Conservation (phyloP, 2,888 invertebrate species). For the Mesopsocus fuscifrons region DNA sequence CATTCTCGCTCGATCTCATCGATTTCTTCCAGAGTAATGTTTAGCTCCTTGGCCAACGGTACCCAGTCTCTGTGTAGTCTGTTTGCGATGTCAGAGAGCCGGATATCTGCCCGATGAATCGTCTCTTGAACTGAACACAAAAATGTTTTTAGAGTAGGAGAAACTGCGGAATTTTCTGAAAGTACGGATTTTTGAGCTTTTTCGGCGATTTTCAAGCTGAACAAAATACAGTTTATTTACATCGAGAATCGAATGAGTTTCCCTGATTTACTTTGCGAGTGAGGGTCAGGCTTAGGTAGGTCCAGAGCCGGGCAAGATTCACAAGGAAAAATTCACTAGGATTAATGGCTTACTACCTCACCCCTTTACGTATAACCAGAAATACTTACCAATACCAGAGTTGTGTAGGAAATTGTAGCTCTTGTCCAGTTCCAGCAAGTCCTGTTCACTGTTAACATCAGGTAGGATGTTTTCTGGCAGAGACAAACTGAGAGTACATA, state of each 20-base stretch:
- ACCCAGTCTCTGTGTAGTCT: conserved; percentile 52
- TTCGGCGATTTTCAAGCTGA: background rate
- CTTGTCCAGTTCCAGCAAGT: conserved; percentile 16
- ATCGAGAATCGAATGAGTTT: background rate
- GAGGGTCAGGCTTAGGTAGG: too few relatives aligned
- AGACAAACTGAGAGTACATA: conserved; percentile 91
- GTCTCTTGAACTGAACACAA: conserved; percentile 21
- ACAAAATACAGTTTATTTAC: background rate
- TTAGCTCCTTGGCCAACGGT: conserved; percentile 45
- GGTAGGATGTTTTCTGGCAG: conserved; percentile 73
- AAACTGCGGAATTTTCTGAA: too few relatives aligned
- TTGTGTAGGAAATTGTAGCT: too few relatives aligned
- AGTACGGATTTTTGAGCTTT: too few relatives aligned
- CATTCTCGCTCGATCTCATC: conserved; percentile 54
- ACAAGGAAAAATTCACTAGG: too few relatives aligned
- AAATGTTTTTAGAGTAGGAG: too few relatives aligned
- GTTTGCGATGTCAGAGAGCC: conserved; percentile 55
- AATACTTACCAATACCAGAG: conserved; percentile 11
- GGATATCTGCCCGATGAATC: conserved; percentile 41
- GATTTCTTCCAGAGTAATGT: conserved; percentile 50
- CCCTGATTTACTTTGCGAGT: too few relatives aligned
- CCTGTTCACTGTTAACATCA: conserved; percentile 28
- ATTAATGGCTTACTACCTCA: too few relatives aligned
- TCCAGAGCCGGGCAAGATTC: too few relatives aligned
- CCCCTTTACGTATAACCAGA: too few relatives aligned